Evolutionary conservation across 2,888 invertebrate species (phyloP).

Genomic region (Rapana venosa): DNA sequence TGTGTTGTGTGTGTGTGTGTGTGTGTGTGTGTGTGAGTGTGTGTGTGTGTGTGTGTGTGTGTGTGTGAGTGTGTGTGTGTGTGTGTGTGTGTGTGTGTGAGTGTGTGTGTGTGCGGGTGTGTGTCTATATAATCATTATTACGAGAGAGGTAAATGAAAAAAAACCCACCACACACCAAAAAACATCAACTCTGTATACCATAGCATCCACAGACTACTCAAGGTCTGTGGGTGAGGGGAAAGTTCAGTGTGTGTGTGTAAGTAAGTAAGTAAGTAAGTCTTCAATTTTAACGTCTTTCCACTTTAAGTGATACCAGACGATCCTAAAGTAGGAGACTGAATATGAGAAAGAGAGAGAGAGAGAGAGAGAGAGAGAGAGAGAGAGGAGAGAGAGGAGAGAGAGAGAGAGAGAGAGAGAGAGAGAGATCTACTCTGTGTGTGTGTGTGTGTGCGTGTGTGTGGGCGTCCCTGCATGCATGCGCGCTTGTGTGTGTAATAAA

Average conservation of each 20-base stretch:
- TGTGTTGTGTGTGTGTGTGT: neutral
- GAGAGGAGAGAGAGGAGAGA: neutral
- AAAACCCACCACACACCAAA: neutral
- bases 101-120: neutral
- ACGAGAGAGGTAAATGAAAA: no score
- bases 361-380: neutral
- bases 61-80: constrained; percentile 17
- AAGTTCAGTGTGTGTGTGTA: no score
- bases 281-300: no score
- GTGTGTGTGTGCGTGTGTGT: neutral
- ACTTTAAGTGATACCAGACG: no score
- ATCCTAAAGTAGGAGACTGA: no score
- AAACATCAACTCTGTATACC: neutral
- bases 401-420: neutral
- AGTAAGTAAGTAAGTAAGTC: no score
- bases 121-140: no score
- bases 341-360: neutral
- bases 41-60: constrained; percentile 12
- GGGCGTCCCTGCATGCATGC: neutral
- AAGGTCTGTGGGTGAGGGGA: no score
- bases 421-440: neutral
- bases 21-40: neutral
- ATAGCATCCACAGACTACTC: no score
- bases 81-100: neutral
- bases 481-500: no score